Evolutionary conservation across 2,113 vertebrate species (phyloP), one percentile per base, ranked within the genome.

Genomic region (Choloepus hoffmanni): DNA sequence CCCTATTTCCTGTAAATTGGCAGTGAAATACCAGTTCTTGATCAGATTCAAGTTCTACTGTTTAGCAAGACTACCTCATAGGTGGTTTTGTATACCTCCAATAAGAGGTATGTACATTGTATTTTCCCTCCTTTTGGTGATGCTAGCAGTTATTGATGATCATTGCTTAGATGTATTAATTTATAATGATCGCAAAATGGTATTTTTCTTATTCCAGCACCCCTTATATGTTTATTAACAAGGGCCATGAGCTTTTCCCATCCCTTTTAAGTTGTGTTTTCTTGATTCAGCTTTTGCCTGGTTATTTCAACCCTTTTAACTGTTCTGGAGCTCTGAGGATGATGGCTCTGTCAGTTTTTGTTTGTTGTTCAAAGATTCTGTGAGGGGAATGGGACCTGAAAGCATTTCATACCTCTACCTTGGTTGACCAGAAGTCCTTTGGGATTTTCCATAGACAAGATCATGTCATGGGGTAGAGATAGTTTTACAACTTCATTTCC

Each of bases 401-500:
- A 58, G 55, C 55, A 58, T 58, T 18, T 58, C 55, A 58, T 58
- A 18, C 55, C 19, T 7, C 55, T 6, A 18, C 19, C 19, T 58
- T 58, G 55, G 55, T 58, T 6, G 18, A 58, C 18, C 55, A 58
- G 55, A 58, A 58, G 55, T 58, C 19, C 55, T 58, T 43, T 73
- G 45, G 28, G 26, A 74, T 87, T 28, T 43, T 77, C 24, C 84
- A 36, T 36, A 36, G 67, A 9, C 68, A 63, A 53, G 68, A 87
- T 43, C 13, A 68, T n/a, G 9, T 19, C 23, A 82, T 58, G 36
- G 72, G 65, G 45, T 21, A 83, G 30, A 85, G 23, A 70, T 24
- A n/a, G 50, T 85, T 85, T 63, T 90, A 73, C 18, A 70, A 90
- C 53, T 91, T 91, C 78, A 12, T 63, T 90, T 79, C 21, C 63